Evolutionary conservation across 2,797 vertebrate species (phyloP), one percentile per base, ranked within the genome.

Genomic region (Pogoniulus pusillus): DNA sequence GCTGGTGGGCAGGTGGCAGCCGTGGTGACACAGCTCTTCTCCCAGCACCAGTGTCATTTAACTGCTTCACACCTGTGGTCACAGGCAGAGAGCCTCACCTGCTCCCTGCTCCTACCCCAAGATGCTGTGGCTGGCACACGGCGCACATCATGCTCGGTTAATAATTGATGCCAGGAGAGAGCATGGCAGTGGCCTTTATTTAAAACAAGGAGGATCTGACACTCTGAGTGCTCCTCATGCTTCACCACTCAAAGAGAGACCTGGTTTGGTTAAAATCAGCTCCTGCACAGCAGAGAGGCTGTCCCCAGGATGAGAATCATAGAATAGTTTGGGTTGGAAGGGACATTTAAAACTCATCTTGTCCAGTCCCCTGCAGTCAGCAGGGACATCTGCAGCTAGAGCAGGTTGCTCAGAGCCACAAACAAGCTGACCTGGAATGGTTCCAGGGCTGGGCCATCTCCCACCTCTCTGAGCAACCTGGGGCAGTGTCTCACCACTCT

Each of bases 131-230:
- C 37, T 66, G 92, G 91, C 88, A 9, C 70, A 0, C 72, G 24
- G 17, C 18, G 71, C 64, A 70, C 58, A 16, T 37, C 70, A 2
- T 34, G 69, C 71, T 41, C 55, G 79, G 78, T 91, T 92, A 81
- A 72, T 90, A 70, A 90, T 91, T 90, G 26, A 74, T 74, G 47
- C 20, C 91, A 89, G 63, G n/a, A 68, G 74, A 68, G 68, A 43
- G 62, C 9, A 20, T 16, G 34, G 65, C 90, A 82, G 80, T 79
- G 84, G 82, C 60, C 85, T 84, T 71, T 35, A 49, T 94, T 94
- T 91, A 39, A 93, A 83, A 78, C 47, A 2, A 85, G 82, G 88
- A 45, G 6, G 85, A 39, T 85, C 79, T 41, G 49, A 71, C 93
- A 82, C 82, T 45, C 89, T 4, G 3, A 73, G 75, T 0, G 37